Evolutionary conservation across 2,888 invertebrate species (phyloP), one percentile per base, ranked within the genome.

Genomic region (Hemicrepidius hirtus): DNA sequence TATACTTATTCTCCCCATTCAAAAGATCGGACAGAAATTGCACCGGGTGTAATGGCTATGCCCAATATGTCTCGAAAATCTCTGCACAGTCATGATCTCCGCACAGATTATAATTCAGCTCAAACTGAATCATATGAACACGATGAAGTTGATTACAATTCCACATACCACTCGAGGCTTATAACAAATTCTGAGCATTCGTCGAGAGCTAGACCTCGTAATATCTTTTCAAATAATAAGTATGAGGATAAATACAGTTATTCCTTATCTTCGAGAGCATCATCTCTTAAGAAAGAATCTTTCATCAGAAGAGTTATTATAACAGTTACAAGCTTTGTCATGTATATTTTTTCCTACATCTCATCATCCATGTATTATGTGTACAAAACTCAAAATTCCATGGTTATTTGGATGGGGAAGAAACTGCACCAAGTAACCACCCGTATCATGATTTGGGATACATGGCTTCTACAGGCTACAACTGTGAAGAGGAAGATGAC

Each of bases 1-100:
- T 96, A 95, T 87, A 96, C 96, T 7, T 97, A 97, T 86, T 95
- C 96, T 1, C 91, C 90, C 75, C 87, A 93, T 78, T 96, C 95
- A n/a, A 92, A 92, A 78, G 94, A 94, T 87, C 92, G 95, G 63
- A 92, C 93, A 79, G 94, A 94, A 84, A 87, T 95, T 68, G 93
- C 93, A 0, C 94, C 94, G 0, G 95, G 95, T 0, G 90, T 95
- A 68, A 89, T 95, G 76, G 93, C 93, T 24, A 94, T 95, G 90
- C 96, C 96, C 3, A 96, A 97, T 86, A 96, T 97, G 96, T 95
- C 95, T 1, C 91, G 96, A 2, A 90, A 91, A 69, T 92, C 94
- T 68, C 87, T 93, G 62, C 86, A 84, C 71, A 75, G 69, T 16
- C 78, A 80, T 37, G 79, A 82, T 46, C 75, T 78, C 12, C 68